Conservation (phyloP, 2,888 invertebrate species). For the Aphidius colemani region DNA sequence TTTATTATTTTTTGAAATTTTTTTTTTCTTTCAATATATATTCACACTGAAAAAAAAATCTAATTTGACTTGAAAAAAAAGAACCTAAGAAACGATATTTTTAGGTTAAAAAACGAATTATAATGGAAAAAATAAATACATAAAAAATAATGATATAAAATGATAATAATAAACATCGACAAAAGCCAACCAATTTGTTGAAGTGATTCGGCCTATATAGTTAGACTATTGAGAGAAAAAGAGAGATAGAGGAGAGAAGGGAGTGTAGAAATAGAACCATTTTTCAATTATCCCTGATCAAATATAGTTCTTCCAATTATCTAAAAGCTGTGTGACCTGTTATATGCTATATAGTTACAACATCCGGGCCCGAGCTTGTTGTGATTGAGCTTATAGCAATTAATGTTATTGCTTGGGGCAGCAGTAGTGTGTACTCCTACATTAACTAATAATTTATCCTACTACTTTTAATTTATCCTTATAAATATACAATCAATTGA, state of each 20-base stretch:
- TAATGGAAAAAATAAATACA: constrained; percentile 2
- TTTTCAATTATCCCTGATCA: constrained; percentile 42
- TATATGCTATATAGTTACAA: constrained; percentile 28
- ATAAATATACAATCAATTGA: constrained; percentile 6
- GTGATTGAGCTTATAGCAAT: constrained; percentile 54
- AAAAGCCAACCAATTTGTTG: constrained; percentile 29
- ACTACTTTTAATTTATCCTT: background rate
- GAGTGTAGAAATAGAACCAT: constrained; percentile 17
- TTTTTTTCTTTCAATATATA: too few species aligned
- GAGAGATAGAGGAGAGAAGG: constrained; percentile 5
- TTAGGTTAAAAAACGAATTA: constrained; percentile 9
- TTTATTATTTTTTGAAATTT: constrained; percentile 2
- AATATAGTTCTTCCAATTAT: constrained; percentile 34
- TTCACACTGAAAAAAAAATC: too few species aligned
- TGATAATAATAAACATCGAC: constrained; percentile 19
- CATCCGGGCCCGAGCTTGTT: constrained; percentile 36
- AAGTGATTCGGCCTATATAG: constrained; percentile 24
- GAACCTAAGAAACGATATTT: too few species aligned
- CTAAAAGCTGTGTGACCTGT: constrained; percentile 39
- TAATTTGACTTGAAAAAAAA: too few species aligned
- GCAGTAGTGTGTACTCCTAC: constrained; percentile 26
- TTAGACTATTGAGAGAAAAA: background rate
- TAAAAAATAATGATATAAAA: constrained; percentile 14
- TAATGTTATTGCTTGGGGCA: constrained; percentile 53
- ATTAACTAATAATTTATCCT: too few species aligned